Base-by-base conservation (phyloP, 2,888 invertebrate species). In the Campopleginae sp. region DNA sequence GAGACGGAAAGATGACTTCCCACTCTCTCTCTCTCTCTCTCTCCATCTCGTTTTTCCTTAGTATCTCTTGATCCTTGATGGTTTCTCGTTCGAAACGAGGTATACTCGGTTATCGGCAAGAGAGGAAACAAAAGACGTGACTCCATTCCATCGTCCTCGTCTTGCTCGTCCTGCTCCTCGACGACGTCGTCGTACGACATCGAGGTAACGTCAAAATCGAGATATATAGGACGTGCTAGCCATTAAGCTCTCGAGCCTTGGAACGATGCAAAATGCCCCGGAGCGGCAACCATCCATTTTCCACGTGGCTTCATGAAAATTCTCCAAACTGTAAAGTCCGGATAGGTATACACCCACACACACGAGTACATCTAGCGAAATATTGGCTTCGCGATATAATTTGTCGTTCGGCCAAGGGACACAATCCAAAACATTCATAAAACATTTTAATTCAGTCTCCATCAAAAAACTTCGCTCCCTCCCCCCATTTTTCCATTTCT, bases 261-360 rank as follows among this genome's bases (percentile, higher is more conserved):
- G 83, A 78, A 79, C 79, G 74, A 82, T 86, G 86, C 77, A 82
- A 80, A 87, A 86, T 85, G 78, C 80, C 86, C 80, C n/a, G 63
- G 75, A 85, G 85, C 82, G 19, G 58, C 80, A 51, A 54, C 80
- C 77, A 80, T 84, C 78, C 75, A 80, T 86, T 85, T 86, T 85
- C 84, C 80, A 82, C 84, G 78, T 63, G 78, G 78, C 74, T 85
- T 78, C 70, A 44, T 51, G 78, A 48, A 61, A 74, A 63, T 78
- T 74, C 42, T n/a, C 31, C 63, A 77, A 79, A 82, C 82, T 48
- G 33, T 78, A 17, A 19, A 63, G 48, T 51, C 27, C 71, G 58
- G 66, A 66, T 54, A 79, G 46, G 19, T 31, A 63, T n/a, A 70
- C 31, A 42, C n/a, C n/a, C n/a, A n/a, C 14, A n/a, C 27, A 23